Percentiles rank a stretch among this genome's conserved stretches.
Evolutionary conservation across 2,797 vertebrate genomes (phyloP).

Genomic region (Galaxias olidus): DNA sequence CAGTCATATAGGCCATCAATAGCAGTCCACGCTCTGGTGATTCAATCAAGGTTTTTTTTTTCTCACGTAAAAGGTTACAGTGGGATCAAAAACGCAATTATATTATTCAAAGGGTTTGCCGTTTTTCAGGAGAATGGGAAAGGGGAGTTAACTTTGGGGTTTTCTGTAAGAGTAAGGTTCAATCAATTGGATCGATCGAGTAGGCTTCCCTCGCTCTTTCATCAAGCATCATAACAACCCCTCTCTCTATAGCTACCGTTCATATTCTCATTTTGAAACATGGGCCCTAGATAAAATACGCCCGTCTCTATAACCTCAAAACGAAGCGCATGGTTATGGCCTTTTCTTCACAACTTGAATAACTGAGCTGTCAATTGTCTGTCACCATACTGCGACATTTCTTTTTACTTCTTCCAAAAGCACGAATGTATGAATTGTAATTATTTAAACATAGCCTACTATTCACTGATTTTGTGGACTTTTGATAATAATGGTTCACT

Average conservation of each 20-base stretch:
- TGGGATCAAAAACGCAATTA: slow-evolving; percentile 70
- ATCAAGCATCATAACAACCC: slow-evolving; percentile 76
- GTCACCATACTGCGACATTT: not conserved
- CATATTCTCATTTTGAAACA: slow-evolving; percentile 74
- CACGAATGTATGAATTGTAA: no score
- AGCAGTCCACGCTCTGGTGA: slow-evolving; percentile 41
- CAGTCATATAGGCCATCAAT: slow-evolving; percentile 38
- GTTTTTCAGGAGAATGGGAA: slow-evolving; percentile 60
- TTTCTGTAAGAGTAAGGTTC: slow-evolving; percentile 80
- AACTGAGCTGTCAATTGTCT: slow-evolving; percentile 8
- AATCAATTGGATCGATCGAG: slow-evolving; percentile 85
- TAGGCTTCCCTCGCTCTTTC: slow-evolving; percentile 81
- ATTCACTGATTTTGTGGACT: no score
- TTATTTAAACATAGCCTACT: no score
- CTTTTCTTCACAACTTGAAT: slow-evolving; percentile 13
- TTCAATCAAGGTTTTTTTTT: slow-evolving; percentile 55
- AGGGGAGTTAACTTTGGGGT: slow-evolving; percentile 71
- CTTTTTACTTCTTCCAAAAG: no score
- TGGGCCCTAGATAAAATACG: slow-evolving; percentile 76
- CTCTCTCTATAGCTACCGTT: slow-evolving; percentile 54
- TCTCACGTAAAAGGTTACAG: slow-evolving; percentile 52
- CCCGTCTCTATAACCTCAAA: slow-evolving; percentile 54
- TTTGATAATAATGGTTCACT: no score
- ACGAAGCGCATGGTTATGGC: slow-evolving; percentile 24
- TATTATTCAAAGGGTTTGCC: slow-evolving; percentile 79